Evolutionary conservation across 1,140 invertebrate genomes (phyloP).

Genomic region (Calliphora vicina): DNA sequence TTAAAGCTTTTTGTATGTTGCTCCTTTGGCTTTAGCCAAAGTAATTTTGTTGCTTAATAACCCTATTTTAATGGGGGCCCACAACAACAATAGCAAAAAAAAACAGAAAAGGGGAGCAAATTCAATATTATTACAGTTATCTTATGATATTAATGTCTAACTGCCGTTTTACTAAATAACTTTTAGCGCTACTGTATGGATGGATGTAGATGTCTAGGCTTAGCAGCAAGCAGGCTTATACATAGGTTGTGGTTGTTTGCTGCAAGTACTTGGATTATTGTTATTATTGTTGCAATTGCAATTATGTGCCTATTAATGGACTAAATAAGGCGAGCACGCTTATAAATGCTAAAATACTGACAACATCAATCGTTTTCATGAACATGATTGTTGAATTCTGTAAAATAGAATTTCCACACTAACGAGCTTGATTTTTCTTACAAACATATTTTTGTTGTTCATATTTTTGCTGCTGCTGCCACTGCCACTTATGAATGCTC

Average conservation of each 20-base stretch:
- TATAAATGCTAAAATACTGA: constrained; percentile 30
- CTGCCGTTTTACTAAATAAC: constrained; percentile 13
- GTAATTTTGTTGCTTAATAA: neutral
- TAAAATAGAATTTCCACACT: constrained; percentile 12
- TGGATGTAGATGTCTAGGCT: neutral
- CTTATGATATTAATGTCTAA: constrained; percentile 17
- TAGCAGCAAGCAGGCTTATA: neutral
- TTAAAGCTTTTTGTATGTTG: too few relatives aligned
- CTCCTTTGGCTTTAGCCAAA: neutral
- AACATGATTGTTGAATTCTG: constrained; percentile 26
- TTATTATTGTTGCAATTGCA: constrained; percentile 20
- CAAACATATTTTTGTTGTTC: neutral
- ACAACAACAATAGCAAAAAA: neutral
- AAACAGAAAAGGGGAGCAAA: neutral
- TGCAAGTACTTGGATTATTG: neutral
- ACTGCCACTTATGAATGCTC: constrained; percentile 30
- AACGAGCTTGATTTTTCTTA: constrained; percentile 23
- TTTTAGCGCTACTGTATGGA: neutral
- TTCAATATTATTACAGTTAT: neutral
- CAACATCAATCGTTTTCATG: constrained; percentile 32
- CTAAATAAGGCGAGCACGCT: constrained; percentile 29
- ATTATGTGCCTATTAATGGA: constrained; percentile 35
- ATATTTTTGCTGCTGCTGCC: neutral
- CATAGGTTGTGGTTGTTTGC: neutral
- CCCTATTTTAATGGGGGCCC: neutral